These are phyloP conservation scores for Myoxocephalus aenaeus DNA, from an alignment of 2,797 vertebrate species.

Conservation along the genomic window DNA sequence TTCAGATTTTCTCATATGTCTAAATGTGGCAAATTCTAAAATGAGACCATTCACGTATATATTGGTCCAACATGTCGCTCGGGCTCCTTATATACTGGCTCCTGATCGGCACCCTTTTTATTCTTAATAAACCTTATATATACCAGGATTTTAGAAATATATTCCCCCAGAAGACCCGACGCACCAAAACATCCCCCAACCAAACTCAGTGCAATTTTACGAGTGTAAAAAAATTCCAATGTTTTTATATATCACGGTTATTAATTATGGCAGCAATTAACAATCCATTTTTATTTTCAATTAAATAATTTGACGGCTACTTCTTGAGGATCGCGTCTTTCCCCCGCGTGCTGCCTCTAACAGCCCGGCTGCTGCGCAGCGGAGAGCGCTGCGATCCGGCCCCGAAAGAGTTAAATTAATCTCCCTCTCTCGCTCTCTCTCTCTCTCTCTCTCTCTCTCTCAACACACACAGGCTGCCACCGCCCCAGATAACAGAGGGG, in stretches of 20 bases:
- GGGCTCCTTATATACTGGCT: not conserved
- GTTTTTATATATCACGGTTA: not conserved
- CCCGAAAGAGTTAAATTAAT: conserved; percentile 80
- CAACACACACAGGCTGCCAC: conserved; percentile 77
- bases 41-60: not conserved
- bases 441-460: conserved; percentile 18
- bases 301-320: conserved; percentile 4
- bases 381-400: conserved; percentile 59
- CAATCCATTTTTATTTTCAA: not conserved
- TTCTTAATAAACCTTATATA: not conserved
- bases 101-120: not conserved
- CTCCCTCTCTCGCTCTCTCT: conserved; percentile 61
- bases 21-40: not conserved
- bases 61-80: not conserved
- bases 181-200: not conserved
- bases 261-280: not conserved
- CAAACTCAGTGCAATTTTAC: not conserved
- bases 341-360: conserved; percentile 22
- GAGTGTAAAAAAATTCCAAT: not conserved
- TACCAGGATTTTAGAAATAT: not conserved
- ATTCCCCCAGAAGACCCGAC: not conserved
- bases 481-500: conserved; percentile 85
- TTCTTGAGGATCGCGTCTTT: conserved; percentile 10
- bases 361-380: conserved; percentile 47
- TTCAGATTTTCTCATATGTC: not conserved